Evolutionary conservation across 2,113 vertebrate genomes (phyloP), one percentile per base, ranked within the genome.

Genomic region (Zeus faber): DNA sequence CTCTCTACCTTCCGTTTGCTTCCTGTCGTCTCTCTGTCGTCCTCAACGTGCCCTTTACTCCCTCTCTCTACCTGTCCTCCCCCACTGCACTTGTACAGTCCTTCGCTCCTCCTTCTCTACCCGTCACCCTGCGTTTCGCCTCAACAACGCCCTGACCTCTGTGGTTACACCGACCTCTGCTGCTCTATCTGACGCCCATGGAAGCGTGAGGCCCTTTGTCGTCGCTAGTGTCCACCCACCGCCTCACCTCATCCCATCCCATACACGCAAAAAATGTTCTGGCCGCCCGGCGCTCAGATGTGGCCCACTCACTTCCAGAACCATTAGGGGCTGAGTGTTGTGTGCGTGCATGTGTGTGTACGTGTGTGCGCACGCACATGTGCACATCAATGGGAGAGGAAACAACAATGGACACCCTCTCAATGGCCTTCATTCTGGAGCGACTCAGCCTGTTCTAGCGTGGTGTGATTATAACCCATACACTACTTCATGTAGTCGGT

Each of bases 401-500:
- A n/a, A n/a, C n/a, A n/a, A 88, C 85, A 90, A 87, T 82, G 62
- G 65, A 37, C 21, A 8, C 14, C 64, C 26, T 58, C 58, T 85
- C 76, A 87, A 87, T 83, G 72, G 78, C 64, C 61, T 81, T 82
- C 71, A 76, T 90, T 89, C 86, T 82, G 70, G 86, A 78, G 76
- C 70, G 58, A 72, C 75, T 78, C 67, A 54, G 77, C 56, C 64
- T 73, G 67, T 85, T 89, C 80, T 72, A 82, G 71, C 3, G 43
- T 54, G 40, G 48, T n/a, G 56, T 69, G 62, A 72, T n/a, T n/a
- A n/a, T n/a, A n/a, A n/a, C n/a, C n/a, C 56, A 64, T 77, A 76
- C 47, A 43, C 64, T 49, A 58, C 50, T 70, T 76, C 49, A 67
- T 58, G 53, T 48, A 64, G 46, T 58, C 44, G 57, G 26, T 52